Evolutionary conservation across 2,888 invertebrate species (phyloP).

Genomic region (Trachelus tabidus): DNA sequence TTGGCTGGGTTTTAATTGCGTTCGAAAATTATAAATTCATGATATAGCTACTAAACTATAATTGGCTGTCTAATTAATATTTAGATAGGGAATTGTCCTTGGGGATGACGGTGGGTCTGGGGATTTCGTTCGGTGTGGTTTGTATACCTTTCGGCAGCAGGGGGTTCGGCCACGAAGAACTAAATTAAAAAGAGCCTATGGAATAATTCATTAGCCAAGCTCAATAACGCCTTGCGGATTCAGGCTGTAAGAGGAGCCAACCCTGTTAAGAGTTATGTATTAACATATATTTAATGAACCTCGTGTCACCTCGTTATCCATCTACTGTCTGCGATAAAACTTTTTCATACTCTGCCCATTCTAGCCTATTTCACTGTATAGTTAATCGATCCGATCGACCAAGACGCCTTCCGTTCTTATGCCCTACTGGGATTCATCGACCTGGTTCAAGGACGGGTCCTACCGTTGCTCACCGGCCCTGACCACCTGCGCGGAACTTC

Average conservation of each 20-base stretch:
- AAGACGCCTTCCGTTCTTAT: background rate
- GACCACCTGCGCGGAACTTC: background rate
- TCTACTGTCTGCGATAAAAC: background rate
- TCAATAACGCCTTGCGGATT: background rate
- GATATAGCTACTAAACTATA: slow-evolving; percentile 50
- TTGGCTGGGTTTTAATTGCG: slow-evolving; percentile 50
- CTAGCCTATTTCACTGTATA: background rate
- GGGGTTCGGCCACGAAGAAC: slow-evolving; percentile 29
- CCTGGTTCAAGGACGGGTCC: background rate
- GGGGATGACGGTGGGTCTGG: background rate
- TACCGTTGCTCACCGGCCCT: background rate
- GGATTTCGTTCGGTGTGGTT: background rate
- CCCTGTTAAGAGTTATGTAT: background rate
- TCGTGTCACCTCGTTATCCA: background rate
- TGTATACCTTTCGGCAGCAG: slow-evolving; percentile 26
- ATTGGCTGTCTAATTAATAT: slow-evolving; percentile 58
- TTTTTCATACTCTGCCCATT: background rate
- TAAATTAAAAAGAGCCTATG: slow-evolving; percentile 15
- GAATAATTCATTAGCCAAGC: background rate
- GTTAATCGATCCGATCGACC: background rate
- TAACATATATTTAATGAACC: background rate
- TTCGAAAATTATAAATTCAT: slow-evolving; percentile 55
- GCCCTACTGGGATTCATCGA: background rate
- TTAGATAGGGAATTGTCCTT: slow-evolving; percentile 41
- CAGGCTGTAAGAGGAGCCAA: background rate